These are phyloP conservation scores for Hormaphis cornu DNA, from an alignment of 1,140 invertebrate genomes.

Conservation along the genomic window DNA sequence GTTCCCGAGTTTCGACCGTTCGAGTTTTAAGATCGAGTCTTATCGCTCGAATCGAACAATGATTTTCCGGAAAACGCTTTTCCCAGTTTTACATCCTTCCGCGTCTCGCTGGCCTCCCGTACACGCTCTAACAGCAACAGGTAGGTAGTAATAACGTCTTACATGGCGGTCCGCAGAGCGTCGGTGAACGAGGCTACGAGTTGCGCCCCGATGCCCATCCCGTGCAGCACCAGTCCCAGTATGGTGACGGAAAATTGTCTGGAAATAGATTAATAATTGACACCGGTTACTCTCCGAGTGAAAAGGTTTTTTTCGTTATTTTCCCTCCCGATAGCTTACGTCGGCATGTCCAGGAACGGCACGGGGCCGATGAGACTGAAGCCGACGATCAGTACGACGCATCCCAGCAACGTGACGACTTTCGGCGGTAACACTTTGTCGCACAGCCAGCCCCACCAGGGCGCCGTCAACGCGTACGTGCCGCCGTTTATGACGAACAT, in stretches of 20 bases:
- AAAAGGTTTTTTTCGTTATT: too few relatives aligned
- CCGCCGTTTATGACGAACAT: slow-evolving; percentile 84
- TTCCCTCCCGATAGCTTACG: too few relatives aligned
- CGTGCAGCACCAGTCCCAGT: slow-evolving; percentile 60
- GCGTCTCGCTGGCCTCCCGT: too few relatives aligned
- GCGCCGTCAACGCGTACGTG: slow-evolving; percentile 70
- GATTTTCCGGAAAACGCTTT: too few relatives aligned
- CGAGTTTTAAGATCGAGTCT: too few relatives aligned
- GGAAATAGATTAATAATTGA: slow-evolving; percentile 40
- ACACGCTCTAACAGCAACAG: too few relatives aligned
- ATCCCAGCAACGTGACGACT: slow-evolving; percentile 56
- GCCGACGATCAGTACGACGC: slow-evolving; percentile 53
- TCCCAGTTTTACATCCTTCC: too few relatives aligned
- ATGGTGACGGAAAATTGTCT: slow-evolving; percentile 60
- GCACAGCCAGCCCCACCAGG: slow-evolving; percentile 69
- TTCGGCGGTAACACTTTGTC: slow-evolving; percentile 58
- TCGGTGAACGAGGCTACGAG: slow-evolving; percentile 72
- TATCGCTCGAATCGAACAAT: too few relatives aligned
- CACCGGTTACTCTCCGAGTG: too few relatives aligned
- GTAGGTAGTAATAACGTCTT: too few relatives aligned
- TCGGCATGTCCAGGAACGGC: slow-evolving; percentile 48
- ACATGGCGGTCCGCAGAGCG: slow-evolving; percentile 64
- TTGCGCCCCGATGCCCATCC: slow-evolving; percentile 68
- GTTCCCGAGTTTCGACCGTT: too few relatives aligned
- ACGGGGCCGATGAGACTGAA: slow-evolving; percentile 67